phyloP scores from a whole-genome alignment of 2,888 invertebrate species.

The Petrolisthes cinctipes region DNA sequence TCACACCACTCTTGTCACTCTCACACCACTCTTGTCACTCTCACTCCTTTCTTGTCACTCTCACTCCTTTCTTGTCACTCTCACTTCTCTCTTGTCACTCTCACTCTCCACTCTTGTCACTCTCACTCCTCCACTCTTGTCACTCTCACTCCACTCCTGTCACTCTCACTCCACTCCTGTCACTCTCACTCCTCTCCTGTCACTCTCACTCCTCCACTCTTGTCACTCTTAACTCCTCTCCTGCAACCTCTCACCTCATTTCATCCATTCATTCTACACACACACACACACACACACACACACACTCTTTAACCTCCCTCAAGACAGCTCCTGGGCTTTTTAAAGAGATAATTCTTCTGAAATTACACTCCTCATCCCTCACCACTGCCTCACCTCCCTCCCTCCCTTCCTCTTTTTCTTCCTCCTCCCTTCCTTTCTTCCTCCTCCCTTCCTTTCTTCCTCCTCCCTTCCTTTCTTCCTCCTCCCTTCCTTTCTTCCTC shows the following conservation, averaged over 20 bases:
- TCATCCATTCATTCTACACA: neutral
- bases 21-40: too few relatives aligned
- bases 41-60: neutral
- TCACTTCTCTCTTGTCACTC: too few relatives aligned
- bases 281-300: neutral
- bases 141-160: too few relatives aligned
- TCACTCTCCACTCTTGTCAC: too few relatives aligned
- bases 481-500: neutral
- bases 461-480: neutral
- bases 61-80: too few relatives aligned
- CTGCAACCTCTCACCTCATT: neutral
- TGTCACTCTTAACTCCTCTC: neutral
- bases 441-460: neutral
- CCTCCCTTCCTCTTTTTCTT: neutral
- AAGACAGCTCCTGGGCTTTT: too few relatives aligned
- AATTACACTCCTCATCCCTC: too few relatives aligned
- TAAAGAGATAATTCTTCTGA: too few relatives aligned
- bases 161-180: neutral
- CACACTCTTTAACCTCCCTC: neutral
- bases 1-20: too few relatives aligned
- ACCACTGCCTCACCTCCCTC: neutral
- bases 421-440: neutral
- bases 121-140: too few relatives aligned
- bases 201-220: too few relatives aligned
- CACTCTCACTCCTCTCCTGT: too few relatives aligned